A percentile compares a stretch with the other conserved stretches of the same genome.
Evolutionary conservation across 2,113 vertebrate genomes (phyloP).

Genomic region (Carassius gibelio): DNA sequence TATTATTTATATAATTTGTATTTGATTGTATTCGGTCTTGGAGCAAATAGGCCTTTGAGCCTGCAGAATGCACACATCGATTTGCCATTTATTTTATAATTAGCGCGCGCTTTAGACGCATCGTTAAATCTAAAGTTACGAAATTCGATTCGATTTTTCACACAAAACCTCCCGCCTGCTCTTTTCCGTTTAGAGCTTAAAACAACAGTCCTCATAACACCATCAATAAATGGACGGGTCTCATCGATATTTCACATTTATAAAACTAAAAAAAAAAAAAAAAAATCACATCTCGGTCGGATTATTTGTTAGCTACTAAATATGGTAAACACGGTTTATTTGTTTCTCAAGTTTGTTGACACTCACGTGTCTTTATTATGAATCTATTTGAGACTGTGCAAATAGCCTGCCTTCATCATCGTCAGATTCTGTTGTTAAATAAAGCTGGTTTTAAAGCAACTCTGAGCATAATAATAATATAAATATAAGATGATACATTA

Average conservation of each 20-base stretch:
- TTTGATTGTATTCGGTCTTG: conserved; percentile 5
- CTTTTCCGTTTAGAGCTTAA: conserved; percentile 5
- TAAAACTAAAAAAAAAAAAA: not conserved
- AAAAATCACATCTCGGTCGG: not conserved
- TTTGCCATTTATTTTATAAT: conserved; percentile 7
- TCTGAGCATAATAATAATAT: not conserved
- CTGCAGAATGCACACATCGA: conserved; percentile 16
- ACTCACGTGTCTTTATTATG: not conserved
- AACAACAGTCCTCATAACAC: conserved; percentile 5
- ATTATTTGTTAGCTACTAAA: not conserved
- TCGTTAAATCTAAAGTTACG: not conserved
- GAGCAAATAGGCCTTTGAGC: conserved; percentile 32
- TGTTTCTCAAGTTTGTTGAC: too few species aligned
- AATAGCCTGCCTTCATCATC: not conserved
- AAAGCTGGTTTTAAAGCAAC: not conserved
- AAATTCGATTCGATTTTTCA: conserved; percentile 14
- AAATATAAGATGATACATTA: not conserved
- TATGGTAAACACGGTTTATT: not conserved
- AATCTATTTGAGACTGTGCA: not conserved
- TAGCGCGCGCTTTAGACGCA: not conserved
- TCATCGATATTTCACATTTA: not conserved
- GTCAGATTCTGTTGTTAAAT: not conserved
- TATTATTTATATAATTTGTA: not conserved
- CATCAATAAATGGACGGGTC: not conserved
- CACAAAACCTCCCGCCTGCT: not conserved